Base-by-base conservation (phyloP, 1,140 invertebrate species). In the Bacillus rossius region DNA sequence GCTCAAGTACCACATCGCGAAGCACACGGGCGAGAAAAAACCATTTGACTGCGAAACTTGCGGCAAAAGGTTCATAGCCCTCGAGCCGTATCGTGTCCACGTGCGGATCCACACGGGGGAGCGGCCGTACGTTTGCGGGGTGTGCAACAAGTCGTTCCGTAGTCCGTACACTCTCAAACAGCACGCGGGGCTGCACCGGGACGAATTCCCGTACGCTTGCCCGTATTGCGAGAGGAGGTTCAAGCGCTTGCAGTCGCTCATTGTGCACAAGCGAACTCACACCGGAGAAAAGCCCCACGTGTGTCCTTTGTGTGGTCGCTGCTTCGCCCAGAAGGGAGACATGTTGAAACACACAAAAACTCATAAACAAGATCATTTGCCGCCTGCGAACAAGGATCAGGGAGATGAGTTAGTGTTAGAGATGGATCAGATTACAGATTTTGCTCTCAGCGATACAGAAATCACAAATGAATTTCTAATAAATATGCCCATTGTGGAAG, bases 201-300 rank as follows among this genome's bases (percentile, higher is more conserved):
- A 59, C 17, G 50, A 53, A 16, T 54, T 19, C 29, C 57, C 57
- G 14, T 48, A 53, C 17, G 10, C 50, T 45, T 59, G 57, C 54
- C 51, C 57, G 13, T 59, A 20, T 26, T 59, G 57, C 26, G 49
- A 59, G 16, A 19, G 57, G 3, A 54, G 41, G 14, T 59, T 59
- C 40, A 59, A 59, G 47, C 38, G 57, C n/a, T 42, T 59, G 10
- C 57, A 59, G 23, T 53, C 57, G 2, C 14, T 59, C 10, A 59
- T 59, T 38, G 57, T 59, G 17, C 57, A 59, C 41, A 59, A 59
- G 40, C 25, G 50, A 23, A 59, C 57, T 13, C 57, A 59, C 20
- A 59, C 57, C 4, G 57, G 57, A 2, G 75, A 81, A 55, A 83
- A 85, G 57, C 84, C 84, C 2, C 75, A 69, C 55, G 37, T 47